Evolutionary conservation across 2,888 invertebrate species (phyloP), one percentile per base, ranked within the genome.

Genomic region (Tinea pellionella): DNA sequence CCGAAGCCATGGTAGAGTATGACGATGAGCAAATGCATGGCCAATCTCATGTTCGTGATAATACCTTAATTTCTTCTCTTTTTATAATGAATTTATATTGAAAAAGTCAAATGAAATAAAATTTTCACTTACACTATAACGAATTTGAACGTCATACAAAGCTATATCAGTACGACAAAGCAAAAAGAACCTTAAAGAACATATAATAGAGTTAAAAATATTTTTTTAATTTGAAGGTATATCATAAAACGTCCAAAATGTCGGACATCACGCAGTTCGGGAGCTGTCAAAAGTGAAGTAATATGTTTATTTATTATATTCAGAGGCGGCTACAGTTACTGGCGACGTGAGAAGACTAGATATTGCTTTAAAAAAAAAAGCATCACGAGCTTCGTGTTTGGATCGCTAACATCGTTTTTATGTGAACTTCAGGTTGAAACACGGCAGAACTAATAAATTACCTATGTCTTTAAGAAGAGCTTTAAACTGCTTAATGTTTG

Each of bases 241-340:
- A 1, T n/a, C n/a, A 37, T 37, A 37, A 37, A 37, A 53, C 24
- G 53, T 24, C 53, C 18, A 24, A 64, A 62, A 51, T 77, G 78
- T 78, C 77, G 77, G 77, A 74, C 75, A 80, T 79, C 80, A 77
- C 41, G 71, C 72, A 70, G 68, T 67, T 69, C 75, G 71, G 78
- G 75, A 79, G 81, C 82, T 78, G 81, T 80, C 83, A 77, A 64
- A 30, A 73, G 67, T 77, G 75, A 77, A 77, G 79, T 78, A 75
- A 80, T 77, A 75, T 78, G 77, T 80, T 76, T 83, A 81, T 84
- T 78, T 75, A 76, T 74, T 74, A 75, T 72, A 68, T 70, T 68
- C 69, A 68, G 59, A 55, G 30, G n/a, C 57, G 58, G 64, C 69
- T 68, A 65, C 71, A 67, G 71, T 70, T 71, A 70, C 66, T 67